phyloP scores from a whole-genome alignment of 37 sponge, comb jelly and placozoan species.

The Ephydatia muelleri region DNA sequence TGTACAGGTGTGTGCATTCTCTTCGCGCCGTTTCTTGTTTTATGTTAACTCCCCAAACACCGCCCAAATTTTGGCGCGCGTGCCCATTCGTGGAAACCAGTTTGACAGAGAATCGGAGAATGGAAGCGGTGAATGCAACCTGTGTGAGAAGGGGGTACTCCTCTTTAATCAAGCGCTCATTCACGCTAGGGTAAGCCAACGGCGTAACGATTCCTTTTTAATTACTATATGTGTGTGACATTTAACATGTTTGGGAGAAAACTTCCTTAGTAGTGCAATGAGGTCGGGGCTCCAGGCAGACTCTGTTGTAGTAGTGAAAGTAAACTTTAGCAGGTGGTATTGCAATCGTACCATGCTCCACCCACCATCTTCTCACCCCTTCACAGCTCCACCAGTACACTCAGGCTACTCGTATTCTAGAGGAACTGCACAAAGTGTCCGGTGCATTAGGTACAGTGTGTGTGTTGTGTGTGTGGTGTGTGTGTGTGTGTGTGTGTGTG shows the following conservation, averaged over 20 bases:
- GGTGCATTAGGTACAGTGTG: constrained; percentile 34
- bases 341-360: not conserved
- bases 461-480: not conserved
- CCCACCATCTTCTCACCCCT: not conserved
- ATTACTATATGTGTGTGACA: too few relatives aligned
- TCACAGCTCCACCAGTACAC: constrained; percentile 54
- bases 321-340: too few relatives aligned
- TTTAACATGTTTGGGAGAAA: too few relatives aligned
- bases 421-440: constrained; percentile 36
- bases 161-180: constrained; percentile 95
- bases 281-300: not conserved
- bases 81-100: too few relatives aligned
- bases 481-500: too few relatives aligned
- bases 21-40: not conserved
- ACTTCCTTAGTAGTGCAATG: not conserved
- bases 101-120: constrained; percentile 62
- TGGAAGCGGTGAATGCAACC: constrained; percentile 49
- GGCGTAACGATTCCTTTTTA: too few relatives aligned
- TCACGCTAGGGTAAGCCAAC: constrained; percentile 60
- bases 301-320: too few relatives aligned
- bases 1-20: constrained; percentile 51
- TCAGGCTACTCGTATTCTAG: constrained; percentile 53
- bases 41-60: not conserved
- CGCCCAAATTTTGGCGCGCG: not conserved
- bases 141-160: constrained; percentile 80